Conservation (phyloP, 2,797 vertebrate species). For the Pagetopsis macropterus region DNA sequence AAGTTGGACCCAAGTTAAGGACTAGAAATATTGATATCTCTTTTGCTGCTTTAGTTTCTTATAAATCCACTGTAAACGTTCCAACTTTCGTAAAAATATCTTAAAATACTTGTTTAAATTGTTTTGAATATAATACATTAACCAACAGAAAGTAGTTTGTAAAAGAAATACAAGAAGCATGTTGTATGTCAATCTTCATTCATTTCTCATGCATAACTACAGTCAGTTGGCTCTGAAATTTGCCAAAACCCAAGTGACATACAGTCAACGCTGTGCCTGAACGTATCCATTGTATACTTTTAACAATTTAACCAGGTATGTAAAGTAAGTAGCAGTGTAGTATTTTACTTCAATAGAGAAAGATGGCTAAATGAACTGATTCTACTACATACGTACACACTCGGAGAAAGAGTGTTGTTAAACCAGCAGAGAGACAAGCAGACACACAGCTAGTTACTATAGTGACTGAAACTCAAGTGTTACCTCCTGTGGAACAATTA, state of each 20-base stretch:
- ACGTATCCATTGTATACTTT: background rate
- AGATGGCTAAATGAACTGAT: too few species aligned
- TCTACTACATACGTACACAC: too few species aligned
- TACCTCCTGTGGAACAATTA: slow-evolving; percentile 5
- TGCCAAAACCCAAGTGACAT: background rate
- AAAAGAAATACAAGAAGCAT: too few species aligned
- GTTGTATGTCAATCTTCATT: background rate
- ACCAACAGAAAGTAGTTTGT: too few species aligned
- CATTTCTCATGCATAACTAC: background rate
- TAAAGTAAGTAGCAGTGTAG: too few species aligned
- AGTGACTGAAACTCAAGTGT: background rate
- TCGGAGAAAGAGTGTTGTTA: background rate
- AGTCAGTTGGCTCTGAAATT: background rate
- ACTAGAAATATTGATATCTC: background rate
- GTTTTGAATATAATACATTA: too few species aligned
- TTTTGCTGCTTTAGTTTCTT: background rate
- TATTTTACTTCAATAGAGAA: background rate
- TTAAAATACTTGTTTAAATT: too few species aligned
- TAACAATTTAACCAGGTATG: background rate
- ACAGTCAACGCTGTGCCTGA: slow-evolving; percentile 2
- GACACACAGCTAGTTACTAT: background rate
- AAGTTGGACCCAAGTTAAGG: background rate
- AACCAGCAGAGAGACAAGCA: background rate
- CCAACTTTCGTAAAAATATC: too few species aligned
- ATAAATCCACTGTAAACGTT: too few species aligned